Conservation (phyloP, 2,888 invertebrate genomes). For the Strigamia crassipes region DNA sequence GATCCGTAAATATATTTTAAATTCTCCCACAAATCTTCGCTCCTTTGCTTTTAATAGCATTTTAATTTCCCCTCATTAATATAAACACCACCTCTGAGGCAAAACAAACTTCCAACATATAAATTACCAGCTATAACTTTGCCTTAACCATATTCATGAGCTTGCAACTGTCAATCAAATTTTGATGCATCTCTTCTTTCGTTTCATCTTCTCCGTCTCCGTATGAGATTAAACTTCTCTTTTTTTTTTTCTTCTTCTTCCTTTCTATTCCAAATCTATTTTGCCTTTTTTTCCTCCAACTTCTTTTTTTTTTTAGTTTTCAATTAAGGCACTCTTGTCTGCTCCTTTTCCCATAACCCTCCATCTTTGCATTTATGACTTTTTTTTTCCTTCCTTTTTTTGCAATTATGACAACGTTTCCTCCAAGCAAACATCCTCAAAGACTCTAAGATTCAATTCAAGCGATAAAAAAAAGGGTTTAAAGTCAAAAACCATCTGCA, state of each 20-base stretch:
- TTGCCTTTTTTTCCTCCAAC: neutral
- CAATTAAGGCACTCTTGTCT: slow-evolving; percentile 30
- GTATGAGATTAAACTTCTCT: neutral
- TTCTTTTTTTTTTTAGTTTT: slow-evolving; percentile 8
- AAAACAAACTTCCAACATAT: neutral
- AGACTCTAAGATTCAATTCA: slow-evolving; percentile 24
- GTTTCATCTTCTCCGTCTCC: neutral
- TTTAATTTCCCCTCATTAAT: slow-evolving; percentile 28
- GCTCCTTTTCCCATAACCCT: slow-evolving; percentile 23
- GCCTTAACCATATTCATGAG: neutral
- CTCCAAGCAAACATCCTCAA: slow-evolving; percentile 16
- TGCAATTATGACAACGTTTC: slow-evolving; percentile 34
- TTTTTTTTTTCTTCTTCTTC: neutral
- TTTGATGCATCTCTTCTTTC: slow-evolving; percentile 4
- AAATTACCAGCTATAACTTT: slow-evolving; percentile 3
- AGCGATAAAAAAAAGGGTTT: slow-evolving; percentile 19
- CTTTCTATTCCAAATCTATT: neutral
- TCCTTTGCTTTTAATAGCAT: slow-evolving; percentile 21
- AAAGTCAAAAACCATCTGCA: slow-evolving; percentile 34
- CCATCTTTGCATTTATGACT: slow-evolving; percentile 26
- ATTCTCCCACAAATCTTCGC: slow-evolving; percentile 6
- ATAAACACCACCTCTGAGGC: slow-evolving; percentile 30
- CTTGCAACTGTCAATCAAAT: slow-evolving; percentile 10
- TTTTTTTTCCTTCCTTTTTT: neutral
- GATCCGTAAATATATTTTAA: neutral